Base-by-base conservation (phyloP, 2,113 vertebrate genomes). In the Pagrus major region DNA sequence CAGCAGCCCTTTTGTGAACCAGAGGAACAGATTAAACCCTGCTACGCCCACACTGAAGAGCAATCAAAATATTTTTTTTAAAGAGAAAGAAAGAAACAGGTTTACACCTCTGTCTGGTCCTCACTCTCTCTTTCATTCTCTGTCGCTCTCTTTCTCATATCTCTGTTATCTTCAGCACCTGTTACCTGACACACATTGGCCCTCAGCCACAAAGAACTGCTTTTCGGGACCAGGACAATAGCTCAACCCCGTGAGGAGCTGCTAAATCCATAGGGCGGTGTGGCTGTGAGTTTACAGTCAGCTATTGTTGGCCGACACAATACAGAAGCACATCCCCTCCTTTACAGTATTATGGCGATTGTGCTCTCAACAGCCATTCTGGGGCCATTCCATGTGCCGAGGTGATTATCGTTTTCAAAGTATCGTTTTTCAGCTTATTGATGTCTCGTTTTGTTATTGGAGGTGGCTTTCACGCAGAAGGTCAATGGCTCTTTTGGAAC, bases 381-480 rank as follows among this genome's bases (percentile, higher is more conserved):
- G 70, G 74, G 66, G 80, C 67, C 49, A 58, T 86, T 89, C 86
- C 87, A 78, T 87, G 89, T 63, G 76, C 89, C 83, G 21, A 77
- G 85, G 85, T 66, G 79, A 90, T 88, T 95, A 95, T 93, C 91
- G 90, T 72, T 91, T 67, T 52, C 71, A 29, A 9, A 66, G 84
- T 91, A 86, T 94, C 85, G 2, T 58, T 92, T 95, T 92, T 91
- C 92, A 93, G 80, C 85, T 94, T 84, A 91, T 89, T 93, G 87
- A 94, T 88, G 92, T 89, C 87, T 89, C 23, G 86, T 90, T 92
- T 93, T 94, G 91, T 94, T 80, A 68, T 60, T 44, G 58, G 76
- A 76, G 63, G n/a, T n/a, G n/a, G 88, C 84, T 91, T 94, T 92
- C 80, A 90, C 63, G 60, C 80, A 84, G 85, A 78, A 88, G 86